These are phyloP conservation scores for Argyresthia albistria DNA, from an alignment of 2,888 invertebrate genomes.

Conservation along the genomic window DNA sequence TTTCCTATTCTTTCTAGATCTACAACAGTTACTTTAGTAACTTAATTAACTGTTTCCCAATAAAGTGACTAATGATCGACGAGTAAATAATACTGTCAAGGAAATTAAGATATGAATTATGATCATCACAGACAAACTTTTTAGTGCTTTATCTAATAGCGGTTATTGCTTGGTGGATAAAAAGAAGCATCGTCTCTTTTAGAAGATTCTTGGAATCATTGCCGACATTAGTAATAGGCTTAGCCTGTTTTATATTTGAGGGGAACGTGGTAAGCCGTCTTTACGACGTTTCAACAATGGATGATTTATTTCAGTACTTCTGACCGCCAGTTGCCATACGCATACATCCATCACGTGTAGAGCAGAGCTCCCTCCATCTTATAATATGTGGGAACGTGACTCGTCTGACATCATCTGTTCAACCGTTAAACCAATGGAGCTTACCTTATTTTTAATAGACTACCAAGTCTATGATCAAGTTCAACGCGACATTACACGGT, in stretches of 20 bases:
- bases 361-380: background rate
- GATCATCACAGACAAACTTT: background rate
- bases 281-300: background rate
- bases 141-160: too few species aligned
- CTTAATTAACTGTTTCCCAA: too few species aligned
- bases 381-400: conserved; percentile 1
- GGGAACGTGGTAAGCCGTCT: background rate
- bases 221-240: background rate
- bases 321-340: background rate
- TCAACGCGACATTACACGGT: background rate
- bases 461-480: too few species aligned
- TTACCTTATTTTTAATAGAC: background rate
- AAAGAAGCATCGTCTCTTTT: too few species aligned
- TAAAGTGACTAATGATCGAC: background rate
- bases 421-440: background rate
- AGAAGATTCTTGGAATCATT: too few species aligned
- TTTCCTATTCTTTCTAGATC: too few species aligned
- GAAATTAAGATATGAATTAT: background rate
- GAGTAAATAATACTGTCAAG: background rate
- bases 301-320: background rate
- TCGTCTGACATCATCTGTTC: background rate
- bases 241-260: background rate
- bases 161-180: too few species aligned
- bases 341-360: background rate
- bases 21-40: too few species aligned